Base-by-base conservation (phyloP, 2,113 vertebrate genomes). In the Macquaria ambigua region DNA sequence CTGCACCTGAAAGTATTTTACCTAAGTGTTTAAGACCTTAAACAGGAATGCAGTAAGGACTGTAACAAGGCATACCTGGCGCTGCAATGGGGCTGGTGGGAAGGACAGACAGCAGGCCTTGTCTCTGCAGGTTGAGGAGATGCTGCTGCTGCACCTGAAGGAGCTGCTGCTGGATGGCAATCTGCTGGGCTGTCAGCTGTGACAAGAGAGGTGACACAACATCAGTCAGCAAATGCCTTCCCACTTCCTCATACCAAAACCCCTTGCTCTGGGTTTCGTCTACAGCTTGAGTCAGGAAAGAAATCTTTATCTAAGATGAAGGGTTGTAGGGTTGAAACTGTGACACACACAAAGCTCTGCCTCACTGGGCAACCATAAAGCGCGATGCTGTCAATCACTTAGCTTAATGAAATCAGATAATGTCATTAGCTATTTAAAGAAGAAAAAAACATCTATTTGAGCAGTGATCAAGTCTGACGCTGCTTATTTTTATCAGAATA, bases 81-180 rank as follows among this genome's bases (percentile, higher is more conserved):
- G 92, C 73, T 93, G 94, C 95, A 93, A 86, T 71, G 87, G 96
- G 95, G 90, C 95, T 95, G 4, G 93, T 93, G 89, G 97, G 96
- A 0, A 97, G 97, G 72, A 98, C 96, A 77, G 97, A 97, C 91
- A 98, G 96, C 89, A 99, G 95, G 77, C 98, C 98, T 90, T 99
- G 98, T 87, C 98, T 97, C 96, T 99, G 98, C 85, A 99, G 97
- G 95, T 96, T 98, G 91, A 99, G 96, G 88, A 99, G 96, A 92
- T 99, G 98, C 91, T 99, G 98, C 93, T 99, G 98, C 92, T 99
- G 98, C 89, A 99, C 95, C 93, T 99, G 98, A 89, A 99, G 97
- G 82, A 99, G 97, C 96, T 99, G 98, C 93, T 99, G 98, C 95
- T 99, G 98, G 94, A 99, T 97, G 85, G 97, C 97, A 90, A 99